phyloP scores from a whole-genome alignment of 2,797 vertebrate species.

The Leptatherina wallacei region DNA sequence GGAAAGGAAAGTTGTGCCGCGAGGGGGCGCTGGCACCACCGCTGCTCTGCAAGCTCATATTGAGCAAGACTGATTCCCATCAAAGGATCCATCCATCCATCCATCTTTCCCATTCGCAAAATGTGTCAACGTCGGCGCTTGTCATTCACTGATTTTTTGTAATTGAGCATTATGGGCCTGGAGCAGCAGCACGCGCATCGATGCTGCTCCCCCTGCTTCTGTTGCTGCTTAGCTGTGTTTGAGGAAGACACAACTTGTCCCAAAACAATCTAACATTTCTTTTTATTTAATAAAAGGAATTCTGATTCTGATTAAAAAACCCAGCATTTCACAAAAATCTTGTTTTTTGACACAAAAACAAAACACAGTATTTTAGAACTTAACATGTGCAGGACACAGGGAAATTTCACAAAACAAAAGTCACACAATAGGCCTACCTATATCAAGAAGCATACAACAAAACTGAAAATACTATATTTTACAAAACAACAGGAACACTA shows the following conservation, averaged over 20 bases:
- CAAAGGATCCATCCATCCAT: conserved; percentile 16
- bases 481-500: neutral
- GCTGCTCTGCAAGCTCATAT: conserved; percentile 3
- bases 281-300: too few relatives aligned
- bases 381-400: neutral
- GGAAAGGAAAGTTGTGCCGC: conserved; percentile 63
- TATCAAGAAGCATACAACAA: too few relatives aligned
- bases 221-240: conserved; percentile 40
- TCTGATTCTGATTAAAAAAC: neutral
- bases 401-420: too few relatives aligned
- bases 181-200: neutral
- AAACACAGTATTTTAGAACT: neutral
- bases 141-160: conserved; percentile 10
- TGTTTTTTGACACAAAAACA: too few relatives aligned
- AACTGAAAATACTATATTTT: too few relatives aligned
- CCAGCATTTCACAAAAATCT: too few relatives aligned
- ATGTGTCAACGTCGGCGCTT: conserved; percentile 2
- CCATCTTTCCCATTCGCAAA: conserved; percentile 23
- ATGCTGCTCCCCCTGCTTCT: neutral
- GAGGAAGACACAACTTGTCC: conserved; percentile 38
- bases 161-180: neutral
- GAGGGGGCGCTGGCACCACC: conserved; percentile 68
- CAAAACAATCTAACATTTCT: neutral
- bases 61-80: conserved; percentile 25
- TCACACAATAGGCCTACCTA: too few relatives aligned